Base-by-base conservation (phyloP, 2,888 invertebrate species). In the Cephus rjabovi region DNA sequence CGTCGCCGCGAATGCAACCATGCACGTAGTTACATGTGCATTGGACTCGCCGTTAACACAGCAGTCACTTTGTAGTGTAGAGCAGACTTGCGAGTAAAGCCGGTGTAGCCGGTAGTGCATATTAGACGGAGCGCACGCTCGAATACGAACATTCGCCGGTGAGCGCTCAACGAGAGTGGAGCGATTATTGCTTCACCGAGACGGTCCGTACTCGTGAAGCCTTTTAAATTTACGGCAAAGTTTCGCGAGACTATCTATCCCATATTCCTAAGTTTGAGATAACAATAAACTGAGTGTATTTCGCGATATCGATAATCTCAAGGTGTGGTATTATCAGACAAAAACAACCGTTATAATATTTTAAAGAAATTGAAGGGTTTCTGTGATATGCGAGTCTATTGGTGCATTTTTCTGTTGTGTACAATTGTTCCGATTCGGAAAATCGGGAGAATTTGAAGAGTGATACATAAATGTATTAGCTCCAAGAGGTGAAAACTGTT, bases 81-180 rank as follows among this genome's bases (percentile, higher is more conserved):
- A 37, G 77, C 79, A 77, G 79, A 75, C 77, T 79, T 78, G 82
- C 81, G 77, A 75, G 69, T 70, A 35, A 77, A 76, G 76, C 78
- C 80, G 80, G 82, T 78, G 83, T 80, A 80, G 82, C 81, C 83
- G 81, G 84, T 83, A 83, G 84, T 85, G 88, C 86, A 88, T 88
- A 89, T 88, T 89, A 89, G 89, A 87, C 83, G 82, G 86, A 82
- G 85, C 83, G 82, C 83, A 81, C 83, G 83, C 79, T 82, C 84
- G 83, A 83, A 83, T 81, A 79, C 84, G 85, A 87, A 86, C 89
- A 89, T 89, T 89, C 87, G 88, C 89, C 88, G 88, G 86, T 86
- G 86, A 89, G 86, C 88, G 87, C 84, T 88, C 87, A 85, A 85
- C 84, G 84, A 83, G 87, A 87, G 85, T 82, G 83, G 86, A 86